Conservation (phyloP, 1,140 invertebrate genomes). For the Procambarus clarkii region DNA sequence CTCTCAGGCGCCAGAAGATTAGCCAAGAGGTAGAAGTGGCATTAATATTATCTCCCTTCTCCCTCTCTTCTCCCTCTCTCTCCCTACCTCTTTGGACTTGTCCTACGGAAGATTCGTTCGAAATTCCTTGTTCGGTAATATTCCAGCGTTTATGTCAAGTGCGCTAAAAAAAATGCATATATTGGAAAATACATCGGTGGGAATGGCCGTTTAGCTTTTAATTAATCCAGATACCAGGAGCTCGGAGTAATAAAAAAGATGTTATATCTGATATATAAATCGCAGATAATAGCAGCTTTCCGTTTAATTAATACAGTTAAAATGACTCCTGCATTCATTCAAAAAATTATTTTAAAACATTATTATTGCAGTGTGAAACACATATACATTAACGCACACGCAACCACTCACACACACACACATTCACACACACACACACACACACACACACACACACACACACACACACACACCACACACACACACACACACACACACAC, state of each 20-base stretch:
- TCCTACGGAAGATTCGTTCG: conserved; percentile 32
- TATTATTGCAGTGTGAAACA: conserved; percentile 26
- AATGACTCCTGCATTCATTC: conserved; percentile 53
- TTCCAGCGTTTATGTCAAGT: conserved; percentile 31
- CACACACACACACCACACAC: no score
- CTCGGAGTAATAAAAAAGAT: conserved; percentile 43
- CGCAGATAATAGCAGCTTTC: conserved; percentile 40
- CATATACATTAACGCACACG: conserved; percentile 19
- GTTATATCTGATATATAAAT: conserved; percentile 51
- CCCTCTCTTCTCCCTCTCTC: not conserved
- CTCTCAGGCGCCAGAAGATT: not conserved
- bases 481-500: conserved; percentile 7
- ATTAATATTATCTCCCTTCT: conserved; percentile 2
- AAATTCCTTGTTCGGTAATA: conserved; percentile 56
- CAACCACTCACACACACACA: not conserved
- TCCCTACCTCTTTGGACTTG: not conserved
- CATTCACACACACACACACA: not conserved
- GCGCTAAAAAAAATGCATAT: conserved; percentile 52
- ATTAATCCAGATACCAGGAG: conserved; percentile 47
- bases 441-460: no score
- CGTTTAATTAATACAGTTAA: conserved; percentile 57
- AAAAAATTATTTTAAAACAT: conserved; percentile 15
- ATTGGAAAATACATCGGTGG: conserved; percentile 39
- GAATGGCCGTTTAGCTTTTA: conserved; percentile 59
- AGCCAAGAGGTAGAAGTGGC: conserved; percentile 8